Evolutionary conservation across 2,888 invertebrate species (phyloP), one percentile per base, ranked within the genome.

Genomic region (Scaptodrosophila latifasciaeformis): DNA sequence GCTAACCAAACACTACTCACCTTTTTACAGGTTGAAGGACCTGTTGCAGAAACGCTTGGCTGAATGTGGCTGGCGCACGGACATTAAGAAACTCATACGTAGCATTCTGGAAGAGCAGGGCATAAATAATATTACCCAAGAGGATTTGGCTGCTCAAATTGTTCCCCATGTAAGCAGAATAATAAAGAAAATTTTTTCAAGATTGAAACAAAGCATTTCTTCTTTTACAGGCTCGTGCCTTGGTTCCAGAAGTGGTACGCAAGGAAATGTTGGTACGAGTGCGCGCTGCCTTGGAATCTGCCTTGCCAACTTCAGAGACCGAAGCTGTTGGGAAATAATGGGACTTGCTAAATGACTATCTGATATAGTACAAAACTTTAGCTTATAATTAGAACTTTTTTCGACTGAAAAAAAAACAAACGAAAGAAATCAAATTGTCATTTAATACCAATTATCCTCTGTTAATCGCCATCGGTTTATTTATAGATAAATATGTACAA

Each of bases 51-150:
- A 91, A 54, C 88, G 95, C 50, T 87, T 97, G 42, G 91, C 93
- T 39, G 96, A 97, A 86, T 96, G 96, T 86, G 97, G 97, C 1
- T 97, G 97, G 97, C 90, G 93, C 74, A 96, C 96, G 84, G 92
- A 96, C 87, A 92, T 97, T 0, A 91, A 95, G 84, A 89, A 94
- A 81, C 90, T 95, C 57, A 95, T 96, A 80, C 90, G 96, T 67
- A 93, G 95, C 84, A 90, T 91, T n/a, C 92, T 96, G 1, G 91
- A 92, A 74, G 93, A 95, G 84, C 93, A 92, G 40, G 79, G 80
- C 0, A 61, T 61, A 5, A 18, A 15, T 24, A 88, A 89, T 51
- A 89, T 88, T 53, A 92, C 92, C 0, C 92, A 95, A 40, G 96
- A 96, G 74, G 92, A 92, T 70, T 86, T 97, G 57, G 92, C 96